Conservation (phyloP, 2,888 invertebrate species). For the Oxycera nigricornis region DNA sequence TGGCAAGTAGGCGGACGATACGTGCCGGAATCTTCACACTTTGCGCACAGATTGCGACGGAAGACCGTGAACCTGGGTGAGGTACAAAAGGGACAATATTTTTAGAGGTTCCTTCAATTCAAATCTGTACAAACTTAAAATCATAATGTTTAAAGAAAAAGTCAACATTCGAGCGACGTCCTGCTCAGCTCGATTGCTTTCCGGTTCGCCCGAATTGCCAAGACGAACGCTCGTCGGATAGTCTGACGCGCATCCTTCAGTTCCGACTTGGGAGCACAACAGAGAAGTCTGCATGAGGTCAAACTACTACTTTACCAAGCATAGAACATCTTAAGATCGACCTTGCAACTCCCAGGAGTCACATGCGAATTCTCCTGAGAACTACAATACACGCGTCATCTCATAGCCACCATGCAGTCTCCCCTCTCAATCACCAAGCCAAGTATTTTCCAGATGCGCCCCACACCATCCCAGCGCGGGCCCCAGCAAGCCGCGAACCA, state of each 20-base stretch:
- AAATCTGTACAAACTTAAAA: slow-evolving; percentile 18
- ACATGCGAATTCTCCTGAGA: no score
- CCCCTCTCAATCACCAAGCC: background rate
- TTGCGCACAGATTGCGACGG: slow-evolving; percentile 21
- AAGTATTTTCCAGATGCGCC: no score
- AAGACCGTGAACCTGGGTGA: slow-evolving; percentile 11
- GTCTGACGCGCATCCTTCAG: no score
- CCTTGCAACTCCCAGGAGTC: no score
- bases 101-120: slow-evolving; percentile 31
- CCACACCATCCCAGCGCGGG: no score
- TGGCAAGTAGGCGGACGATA: slow-evolving; percentile 24
- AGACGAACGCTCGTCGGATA: background rate
- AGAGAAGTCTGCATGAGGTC: no score
- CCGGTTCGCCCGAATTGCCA: background rate
- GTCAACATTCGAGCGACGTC: background rate
- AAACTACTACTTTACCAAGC: no score
- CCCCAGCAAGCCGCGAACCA: background rate
- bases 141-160: slow-evolving; percentile 14
- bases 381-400: background rate
- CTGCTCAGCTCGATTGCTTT: background rate
- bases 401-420: background rate
- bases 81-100: slow-evolving; percentile 34
- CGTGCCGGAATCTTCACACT: slow-evolving; percentile 17
- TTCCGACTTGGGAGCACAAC: no score
- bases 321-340: no score